These are phyloP conservation scores for Candidula unifasciata DNA, from an alignment of 2,888 invertebrate genomes.

Conservation along the genomic window DNA sequence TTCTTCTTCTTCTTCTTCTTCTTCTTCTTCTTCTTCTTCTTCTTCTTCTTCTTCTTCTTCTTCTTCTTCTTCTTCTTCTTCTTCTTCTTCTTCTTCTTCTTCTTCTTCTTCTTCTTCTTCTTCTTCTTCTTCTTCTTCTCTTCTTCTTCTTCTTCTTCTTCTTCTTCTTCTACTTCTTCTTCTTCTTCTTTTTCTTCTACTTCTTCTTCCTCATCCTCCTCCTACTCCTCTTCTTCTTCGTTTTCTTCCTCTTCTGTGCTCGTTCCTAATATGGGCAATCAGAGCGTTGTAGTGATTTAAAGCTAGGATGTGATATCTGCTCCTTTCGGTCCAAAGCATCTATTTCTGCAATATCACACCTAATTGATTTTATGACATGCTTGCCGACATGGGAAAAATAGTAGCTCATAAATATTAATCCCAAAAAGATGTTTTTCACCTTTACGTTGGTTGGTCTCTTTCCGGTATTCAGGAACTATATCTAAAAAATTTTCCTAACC, in stretches of 20 bases:
- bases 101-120: neutral
- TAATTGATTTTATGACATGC: too few species aligned
- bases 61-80: neutral
- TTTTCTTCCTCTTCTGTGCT: neutral
- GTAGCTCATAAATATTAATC: too few species aligned
- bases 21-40: neutral
- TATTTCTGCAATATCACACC: too few species aligned
- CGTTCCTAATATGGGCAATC: too few species aligned
- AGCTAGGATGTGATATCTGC: too few species aligned
- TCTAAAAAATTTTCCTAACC: too few species aligned
- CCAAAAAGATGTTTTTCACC: too few species aligned
- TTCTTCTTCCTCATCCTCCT: neutral
- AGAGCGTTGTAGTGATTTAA: too few species aligned
- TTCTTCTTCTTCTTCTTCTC: neutral
- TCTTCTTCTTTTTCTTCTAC: neutral
- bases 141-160: neutral
- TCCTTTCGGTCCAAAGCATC: too few species aligned
- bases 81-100: conserved; percentile 10
- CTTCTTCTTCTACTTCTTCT: neutral
- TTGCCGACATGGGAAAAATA: too few species aligned
- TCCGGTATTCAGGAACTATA: too few species aligned
- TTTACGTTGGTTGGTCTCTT: too few species aligned
- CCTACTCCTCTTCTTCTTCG: neutral
- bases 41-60: neutral
- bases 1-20: neutral